Evolutionary conservation across 2,797 vertebrate genomes (phyloP), one percentile per base, ranked within the genome.

Genomic region (Etheostoma nigrum): DNA sequence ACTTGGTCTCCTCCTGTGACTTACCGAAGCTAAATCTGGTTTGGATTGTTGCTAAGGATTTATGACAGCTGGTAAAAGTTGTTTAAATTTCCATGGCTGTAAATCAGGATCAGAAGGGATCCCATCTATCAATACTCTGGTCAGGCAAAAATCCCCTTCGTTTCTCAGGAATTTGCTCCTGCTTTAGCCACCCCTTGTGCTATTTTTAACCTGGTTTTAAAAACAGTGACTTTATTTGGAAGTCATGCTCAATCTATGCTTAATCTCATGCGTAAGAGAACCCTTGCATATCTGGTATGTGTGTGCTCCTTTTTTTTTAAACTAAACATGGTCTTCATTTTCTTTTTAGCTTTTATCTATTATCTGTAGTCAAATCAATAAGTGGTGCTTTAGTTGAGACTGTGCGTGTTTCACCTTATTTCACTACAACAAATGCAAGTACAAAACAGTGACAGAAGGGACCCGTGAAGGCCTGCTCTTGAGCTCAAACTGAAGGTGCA

Each of bases 61-160:
- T 83, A 78, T 77, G 76, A 60, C 51, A 67, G 74, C 64, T 52
- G 67, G 65, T 71, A 65, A 75, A 85, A 74, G 72, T 75, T 78
- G 78, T 89, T 86, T 84, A 72, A 82, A 85, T 92, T 93, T 90
- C 87, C 84, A 76, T 74, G 71, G 64, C 74, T 86, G 74, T 90
- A 90, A 91, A 91, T 92, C 89, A 71, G 82, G 85, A 87, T 91
- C 73, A 79, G 74, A 42, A 70, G 33, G 65, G 69, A 86, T 83
- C 82, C 71, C 85, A 76, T 91, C 81, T 76, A 71, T 91, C 85
- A 88, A 21, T 72, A 71, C 40, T 81, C 36, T 70, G 23, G 42
- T 77, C 72, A 55, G 58, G 42, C 33, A 36, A 81, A 75, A 84
- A 53, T 85, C 72, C 75, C 76, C 75, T 67, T 63, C 15, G 4